These are phyloP conservation scores for Rhyzopertha dominica DNA, from an alignment of 1,140 invertebrate genomes.

Conservation along the genomic window DNA sequence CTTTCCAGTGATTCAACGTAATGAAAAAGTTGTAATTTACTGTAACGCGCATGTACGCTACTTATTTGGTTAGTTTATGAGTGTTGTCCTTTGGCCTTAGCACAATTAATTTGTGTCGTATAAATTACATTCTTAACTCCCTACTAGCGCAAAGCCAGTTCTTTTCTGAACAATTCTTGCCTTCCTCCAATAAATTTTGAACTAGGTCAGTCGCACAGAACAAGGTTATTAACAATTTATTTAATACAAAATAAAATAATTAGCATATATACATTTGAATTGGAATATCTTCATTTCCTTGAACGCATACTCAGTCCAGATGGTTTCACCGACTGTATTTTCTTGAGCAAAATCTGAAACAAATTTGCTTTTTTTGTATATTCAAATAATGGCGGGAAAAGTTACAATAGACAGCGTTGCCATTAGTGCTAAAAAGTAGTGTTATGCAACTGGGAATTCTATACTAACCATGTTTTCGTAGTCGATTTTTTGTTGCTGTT, in stretches of 20 bases:
- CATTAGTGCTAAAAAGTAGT: background rate
- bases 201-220: background rate
- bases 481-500: slow-evolving; percentile 30
- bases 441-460: slow-evolving; percentile 3
- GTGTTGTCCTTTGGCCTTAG: slow-evolving; percentile 18
- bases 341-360: slow-evolving; percentile 32
- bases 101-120: slow-evolving; percentile 13
- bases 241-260: slow-evolving; percentile 10
- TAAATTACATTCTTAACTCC: background rate
- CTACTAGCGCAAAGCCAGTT: background rate
- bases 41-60: slow-evolving; percentile 6
- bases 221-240: slow-evolving; percentile 2
- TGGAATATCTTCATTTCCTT: background rate
- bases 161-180: slow-evolving; percentile 3
- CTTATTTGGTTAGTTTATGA: too few relatives aligned
- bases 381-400: background rate
- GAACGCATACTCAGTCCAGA: slow-evolving; percentile 9
- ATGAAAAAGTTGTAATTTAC: slow-evolving; percentile 2
- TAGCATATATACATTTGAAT: background rate
- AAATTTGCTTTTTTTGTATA: slow-evolving; percentile 7
- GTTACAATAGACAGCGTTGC: background rate
- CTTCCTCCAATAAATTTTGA: slow-evolving; percentile 1
- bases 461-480: slow-evolving; percentile 27
- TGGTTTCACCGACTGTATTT: slow-evolving; percentile 32
- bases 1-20: background rate